phyloP scores from a whole-genome alignment of 2,797 vertebrate species.

The Sebastes taczanowskii region DNA sequence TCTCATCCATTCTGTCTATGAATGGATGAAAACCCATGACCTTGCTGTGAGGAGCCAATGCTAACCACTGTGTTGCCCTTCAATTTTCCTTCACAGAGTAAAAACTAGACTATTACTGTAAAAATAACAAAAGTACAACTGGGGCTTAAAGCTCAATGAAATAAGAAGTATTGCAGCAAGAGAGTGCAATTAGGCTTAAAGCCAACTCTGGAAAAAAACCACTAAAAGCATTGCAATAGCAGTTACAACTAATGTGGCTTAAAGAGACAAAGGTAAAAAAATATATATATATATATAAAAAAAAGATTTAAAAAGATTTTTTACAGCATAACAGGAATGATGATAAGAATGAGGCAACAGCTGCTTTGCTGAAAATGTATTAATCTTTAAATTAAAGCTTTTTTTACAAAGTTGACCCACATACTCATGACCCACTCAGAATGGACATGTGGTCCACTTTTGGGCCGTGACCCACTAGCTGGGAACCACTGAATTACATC shows the following conservation, averaged over 20 bases:
- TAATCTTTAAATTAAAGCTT: not conserved
- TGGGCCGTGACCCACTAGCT: not conserved
- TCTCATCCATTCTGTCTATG: not conserved
- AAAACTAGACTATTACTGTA: not conserved
- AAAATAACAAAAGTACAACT: not conserved
- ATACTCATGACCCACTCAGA: not conserved
- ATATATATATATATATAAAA: not conserved
- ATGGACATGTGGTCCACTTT: not conserved
- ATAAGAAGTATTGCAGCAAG: not conserved
- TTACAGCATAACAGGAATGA: not conserved
- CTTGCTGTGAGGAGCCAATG: not conserved
- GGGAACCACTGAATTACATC: constrained; percentile 15
- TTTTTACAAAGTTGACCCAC: not conserved
- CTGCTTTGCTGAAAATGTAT: not conserved
- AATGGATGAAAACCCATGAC: not conserved
- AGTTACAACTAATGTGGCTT: not conserved
- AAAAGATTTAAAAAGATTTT: not conserved
- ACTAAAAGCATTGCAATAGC: not conserved
- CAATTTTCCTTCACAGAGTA: not conserved
- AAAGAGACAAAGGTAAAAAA: not conserved
- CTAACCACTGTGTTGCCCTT: not conserved
- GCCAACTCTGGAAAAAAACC: not conserved
- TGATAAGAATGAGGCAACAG: not conserved
- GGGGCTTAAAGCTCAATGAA: not conserved
- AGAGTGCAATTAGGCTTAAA: not conserved